Evolutionary conservation across 2,797 vertebrate species (phyloP).

Genomic region (Lacerta agilis): DNA sequence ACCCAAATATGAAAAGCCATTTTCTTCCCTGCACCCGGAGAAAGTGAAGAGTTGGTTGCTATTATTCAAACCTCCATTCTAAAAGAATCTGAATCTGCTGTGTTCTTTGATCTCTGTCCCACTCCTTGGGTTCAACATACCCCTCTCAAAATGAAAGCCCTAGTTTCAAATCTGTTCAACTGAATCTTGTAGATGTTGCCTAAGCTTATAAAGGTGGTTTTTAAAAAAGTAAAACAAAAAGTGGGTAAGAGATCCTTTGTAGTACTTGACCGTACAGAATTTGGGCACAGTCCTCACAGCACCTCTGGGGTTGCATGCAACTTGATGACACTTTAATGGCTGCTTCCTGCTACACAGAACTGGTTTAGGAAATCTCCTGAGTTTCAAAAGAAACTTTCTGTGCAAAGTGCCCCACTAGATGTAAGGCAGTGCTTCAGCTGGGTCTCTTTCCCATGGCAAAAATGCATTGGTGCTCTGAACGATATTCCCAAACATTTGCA

Average conservation of each 20-base stretch:
- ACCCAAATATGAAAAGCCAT: slow-evolving; percentile 7
- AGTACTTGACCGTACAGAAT: not conserved
- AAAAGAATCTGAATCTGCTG: not conserved
- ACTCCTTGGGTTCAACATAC: not conserved
- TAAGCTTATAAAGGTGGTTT: not conserved
- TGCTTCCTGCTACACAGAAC: too few species aligned
- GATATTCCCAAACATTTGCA: not conserved
- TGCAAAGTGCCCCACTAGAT: not conserved
- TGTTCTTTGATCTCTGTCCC: not conserved
- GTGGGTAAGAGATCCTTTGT: not conserved
- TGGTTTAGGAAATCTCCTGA: not conserved
- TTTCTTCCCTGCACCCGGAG: not conserved
- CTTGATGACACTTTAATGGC: too few species aligned
- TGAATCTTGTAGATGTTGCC: not conserved
- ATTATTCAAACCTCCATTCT: not conserved
- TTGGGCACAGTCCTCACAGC: not conserved
- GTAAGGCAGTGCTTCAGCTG: not conserved
- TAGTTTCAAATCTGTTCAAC: not conserved
- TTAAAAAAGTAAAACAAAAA: not conserved
- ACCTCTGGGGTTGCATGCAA: not conserved
- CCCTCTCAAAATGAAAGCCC: not conserved
- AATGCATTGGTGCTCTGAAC: not conserved
- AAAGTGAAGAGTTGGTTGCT: not conserved
- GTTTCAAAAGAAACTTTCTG: not conserved
- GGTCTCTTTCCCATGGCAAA: not conserved